Conservation (phyloP, 2,888 invertebrate genomes). For the Teinopalpus imperialis region DNA sequence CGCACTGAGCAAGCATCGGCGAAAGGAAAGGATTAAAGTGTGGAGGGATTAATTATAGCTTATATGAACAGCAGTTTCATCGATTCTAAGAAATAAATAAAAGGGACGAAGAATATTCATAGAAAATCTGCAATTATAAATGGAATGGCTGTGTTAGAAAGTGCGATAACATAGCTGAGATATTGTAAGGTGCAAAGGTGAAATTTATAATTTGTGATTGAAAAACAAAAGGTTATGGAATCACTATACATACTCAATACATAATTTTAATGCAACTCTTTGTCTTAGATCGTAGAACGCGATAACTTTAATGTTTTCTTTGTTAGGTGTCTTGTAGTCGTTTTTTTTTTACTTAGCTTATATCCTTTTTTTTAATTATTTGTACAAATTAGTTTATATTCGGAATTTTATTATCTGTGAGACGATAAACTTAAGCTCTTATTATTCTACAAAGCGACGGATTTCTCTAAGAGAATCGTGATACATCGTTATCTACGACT, state of each 20-base stretch:
- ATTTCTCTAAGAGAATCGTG: slow-evolving; percentile 9
- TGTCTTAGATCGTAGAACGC: no score
- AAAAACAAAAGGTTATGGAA: no score
- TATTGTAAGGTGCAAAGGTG: slow-evolving; percentile 1
- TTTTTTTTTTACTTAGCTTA: no score
- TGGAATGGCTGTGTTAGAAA: slow-evolving; percentile 12
- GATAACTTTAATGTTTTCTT: no score
- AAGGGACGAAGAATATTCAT: slow-evolving; percentile 5
- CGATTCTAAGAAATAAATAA: slow-evolving; percentile 17
- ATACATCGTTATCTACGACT: slow-evolving; percentile 12
- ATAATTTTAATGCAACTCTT: no score
- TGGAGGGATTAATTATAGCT: slow-evolving; percentile 16
- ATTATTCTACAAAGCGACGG: slow-evolving; percentile 9
- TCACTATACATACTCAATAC: no score
- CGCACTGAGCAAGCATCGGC: slow-evolving; percentile 6
- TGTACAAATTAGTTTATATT: background rate
- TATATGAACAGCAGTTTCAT: slow-evolving; percentile 10
- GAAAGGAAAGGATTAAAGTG: slow-evolving; percentile 16
- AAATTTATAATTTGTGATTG: slow-evolving; percentile 8
- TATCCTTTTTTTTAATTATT: no score
- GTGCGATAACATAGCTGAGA: background rate
- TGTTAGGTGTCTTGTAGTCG: no score
- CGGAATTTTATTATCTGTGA: slow-evolving; percentile 1
- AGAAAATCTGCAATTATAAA: slow-evolving; percentile 18
- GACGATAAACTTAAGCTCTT: slow-evolving; percentile 4